Percentiles rank a stretch among this genome's conserved stretches.
phyloP scores from a whole-genome alignment of 2,113 vertebrate genomes.

The Scalopus aquaticus region DNA sequence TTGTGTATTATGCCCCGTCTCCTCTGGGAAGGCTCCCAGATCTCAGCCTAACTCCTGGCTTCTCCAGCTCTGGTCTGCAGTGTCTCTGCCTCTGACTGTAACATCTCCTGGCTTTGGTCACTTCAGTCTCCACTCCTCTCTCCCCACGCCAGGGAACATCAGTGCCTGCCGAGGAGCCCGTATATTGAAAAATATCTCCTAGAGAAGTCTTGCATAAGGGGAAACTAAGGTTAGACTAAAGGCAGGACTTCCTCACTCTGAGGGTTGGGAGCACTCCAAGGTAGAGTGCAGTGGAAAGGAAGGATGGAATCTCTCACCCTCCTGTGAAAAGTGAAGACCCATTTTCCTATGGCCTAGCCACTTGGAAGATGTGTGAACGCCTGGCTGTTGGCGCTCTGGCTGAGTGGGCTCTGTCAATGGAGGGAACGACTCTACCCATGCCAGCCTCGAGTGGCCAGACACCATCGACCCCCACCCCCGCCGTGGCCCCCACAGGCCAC shows the following conservation, averaged over 20 bases:
- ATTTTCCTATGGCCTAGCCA: too few species aligned
- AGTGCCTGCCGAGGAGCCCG: background rate
- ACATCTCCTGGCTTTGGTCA: background rate
- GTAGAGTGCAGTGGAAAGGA: background rate
- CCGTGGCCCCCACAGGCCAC: background rate
- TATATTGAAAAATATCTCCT: background rate
- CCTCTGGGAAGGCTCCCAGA: background rate
- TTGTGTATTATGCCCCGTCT: fast-evolving
- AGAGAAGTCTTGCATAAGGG: background rate
- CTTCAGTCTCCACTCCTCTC: too few species aligned
- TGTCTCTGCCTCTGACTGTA: background rate
- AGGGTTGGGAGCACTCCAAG: background rate
- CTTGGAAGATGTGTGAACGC: too few species aligned
- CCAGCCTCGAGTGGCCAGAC: background rate
- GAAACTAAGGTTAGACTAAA: background rate
- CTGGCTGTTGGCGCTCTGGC: background rate
- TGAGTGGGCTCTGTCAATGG: fast-evolving
- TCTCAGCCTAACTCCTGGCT: background rate
- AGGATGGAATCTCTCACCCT: background rate
- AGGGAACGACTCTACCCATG: fast-evolving
- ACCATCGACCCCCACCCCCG: too few species aligned
- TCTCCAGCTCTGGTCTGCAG: background rate
- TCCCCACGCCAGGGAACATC: background rate
- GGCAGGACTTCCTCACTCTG: background rate
- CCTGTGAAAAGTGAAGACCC: fast-evolving